Percentiles rank a stretch among this genome's conserved stretches.
phyloP scores from a whole-genome alignment of 2,113 vertebrate species.

The Aix galericulata region DNA sequence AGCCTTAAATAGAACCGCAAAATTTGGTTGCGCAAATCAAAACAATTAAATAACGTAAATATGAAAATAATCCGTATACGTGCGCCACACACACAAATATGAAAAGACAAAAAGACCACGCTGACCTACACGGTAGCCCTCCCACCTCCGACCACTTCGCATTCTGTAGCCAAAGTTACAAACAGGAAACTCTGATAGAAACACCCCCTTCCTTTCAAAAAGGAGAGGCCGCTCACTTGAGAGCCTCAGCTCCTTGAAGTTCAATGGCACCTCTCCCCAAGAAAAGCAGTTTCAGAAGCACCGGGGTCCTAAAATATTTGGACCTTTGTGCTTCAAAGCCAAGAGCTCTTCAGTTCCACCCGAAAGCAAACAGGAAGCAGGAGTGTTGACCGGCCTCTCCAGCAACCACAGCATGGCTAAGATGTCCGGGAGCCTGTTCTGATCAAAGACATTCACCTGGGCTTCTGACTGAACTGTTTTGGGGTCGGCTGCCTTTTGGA shows the following conservation, averaged over 20 bases:
- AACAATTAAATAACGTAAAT: background rate
- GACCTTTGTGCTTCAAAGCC: background rate
- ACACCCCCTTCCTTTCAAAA: constrained; percentile 37
- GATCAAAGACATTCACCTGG: background rate
- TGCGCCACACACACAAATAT: background rate
- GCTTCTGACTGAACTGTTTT: background rate
- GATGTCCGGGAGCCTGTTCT: background rate
- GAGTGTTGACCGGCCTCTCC: background rate
- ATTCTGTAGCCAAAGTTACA: constrained; percentile 1
- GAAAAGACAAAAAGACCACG: background rate
- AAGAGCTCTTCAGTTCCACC: background rate
- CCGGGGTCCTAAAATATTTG: background rate
- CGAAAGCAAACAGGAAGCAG: background rate
- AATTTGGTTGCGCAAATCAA: background rate
- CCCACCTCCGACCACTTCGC: background rate
- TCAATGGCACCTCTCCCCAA: background rate
- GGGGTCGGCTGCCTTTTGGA: background rate
- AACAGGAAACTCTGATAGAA: constrained; percentile 56
- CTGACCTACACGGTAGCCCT: background rate
- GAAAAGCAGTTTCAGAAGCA: background rate
- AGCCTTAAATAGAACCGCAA: background rate
- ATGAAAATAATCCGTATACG: background rate
- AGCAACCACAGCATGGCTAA: background rate
- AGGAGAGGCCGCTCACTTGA: background rate
- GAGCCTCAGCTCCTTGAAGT: background rate